phyloP scores from a whole-genome alignment of 2,888 invertebrate genomes.

The Gortyna flavago region DNA sequence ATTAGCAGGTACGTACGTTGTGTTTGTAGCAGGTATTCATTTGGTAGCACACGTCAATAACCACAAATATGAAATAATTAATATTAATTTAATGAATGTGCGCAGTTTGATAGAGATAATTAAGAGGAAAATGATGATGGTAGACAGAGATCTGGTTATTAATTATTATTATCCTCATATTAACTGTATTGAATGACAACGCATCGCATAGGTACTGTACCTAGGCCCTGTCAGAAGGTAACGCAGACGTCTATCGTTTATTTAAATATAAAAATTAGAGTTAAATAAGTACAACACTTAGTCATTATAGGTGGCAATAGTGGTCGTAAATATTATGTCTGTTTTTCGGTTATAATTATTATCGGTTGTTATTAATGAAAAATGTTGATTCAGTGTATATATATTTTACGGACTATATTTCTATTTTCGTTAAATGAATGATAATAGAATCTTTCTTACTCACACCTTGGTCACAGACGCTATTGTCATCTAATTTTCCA shows the following conservation, averaged over 20 bases:
- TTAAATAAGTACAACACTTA: background rate
- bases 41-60: background rate
- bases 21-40: background rate
- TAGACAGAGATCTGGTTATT: constrained; percentile 7
- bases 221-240: background rate
- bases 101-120: constrained; percentile 31
- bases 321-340: background rate
- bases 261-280: background rate
- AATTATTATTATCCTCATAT: constrained; percentile 33
- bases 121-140: constrained; percentile 45
- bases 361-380: background rate
- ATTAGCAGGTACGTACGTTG: background rate
- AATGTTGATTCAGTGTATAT: too few relatives aligned
- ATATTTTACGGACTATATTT: background rate
- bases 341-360: background rate
- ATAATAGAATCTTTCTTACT: background rate
- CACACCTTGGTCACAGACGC: background rate
- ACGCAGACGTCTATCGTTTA: background rate
- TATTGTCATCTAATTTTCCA: background rate
- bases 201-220: background rate
- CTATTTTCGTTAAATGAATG: background rate
- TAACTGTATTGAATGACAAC: constrained; percentile 36
- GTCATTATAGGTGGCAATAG: background rate
- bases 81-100: constrained; percentile 24
- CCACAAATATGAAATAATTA: constrained; percentile 18